These are phyloP conservation scores for Chymomyza procnemis DNA, from an alignment of 2,888 invertebrate species.

Conservation along the genomic window DNA sequence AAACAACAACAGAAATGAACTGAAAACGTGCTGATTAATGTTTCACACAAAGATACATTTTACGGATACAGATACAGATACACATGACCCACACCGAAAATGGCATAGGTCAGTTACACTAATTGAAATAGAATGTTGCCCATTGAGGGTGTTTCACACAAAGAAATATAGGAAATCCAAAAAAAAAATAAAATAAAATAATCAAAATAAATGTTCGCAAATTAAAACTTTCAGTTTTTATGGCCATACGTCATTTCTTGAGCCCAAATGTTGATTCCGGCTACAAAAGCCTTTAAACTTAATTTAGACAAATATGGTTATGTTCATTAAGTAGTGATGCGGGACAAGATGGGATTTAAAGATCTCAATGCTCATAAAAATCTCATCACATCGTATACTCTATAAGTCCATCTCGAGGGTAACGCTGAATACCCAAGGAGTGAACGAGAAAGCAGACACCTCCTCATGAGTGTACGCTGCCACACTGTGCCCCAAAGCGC, in stretches of 20 bases:
- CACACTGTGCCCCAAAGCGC: too few relatives aligned
- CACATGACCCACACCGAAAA: constrained; percentile 34
- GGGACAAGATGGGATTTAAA: too few relatives aligned
- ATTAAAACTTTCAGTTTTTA: background rate
- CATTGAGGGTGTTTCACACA: constrained; percentile 38
- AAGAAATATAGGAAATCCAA: too few relatives aligned
- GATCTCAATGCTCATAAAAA: too few relatives aligned
- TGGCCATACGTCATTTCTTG: background rate
- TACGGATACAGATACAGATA: constrained; percentile 6
- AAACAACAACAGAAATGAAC: constrained; percentile 2
- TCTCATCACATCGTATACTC: too few relatives aligned
- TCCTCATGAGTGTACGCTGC: too few relatives aligned
- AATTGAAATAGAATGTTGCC: constrained; percentile 67
- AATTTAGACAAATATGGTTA: background rate
- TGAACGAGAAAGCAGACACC: too few relatives aligned
- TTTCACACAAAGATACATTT: constrained; percentile 16
- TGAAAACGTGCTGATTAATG: constrained; percentile 69
- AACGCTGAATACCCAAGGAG: too few relatives aligned
- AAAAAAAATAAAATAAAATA: too few relatives aligned
- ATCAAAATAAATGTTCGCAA: background rate
- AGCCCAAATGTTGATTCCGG: background rate
- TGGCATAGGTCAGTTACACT: constrained; percentile 71
- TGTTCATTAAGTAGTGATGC: too few relatives aligned
- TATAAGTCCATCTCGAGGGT: too few relatives aligned
- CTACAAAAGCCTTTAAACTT: background rate